phyloP scores from a whole-genome alignment of 1,140 invertebrate species.

The Belonocnema kinseyi region DNA sequence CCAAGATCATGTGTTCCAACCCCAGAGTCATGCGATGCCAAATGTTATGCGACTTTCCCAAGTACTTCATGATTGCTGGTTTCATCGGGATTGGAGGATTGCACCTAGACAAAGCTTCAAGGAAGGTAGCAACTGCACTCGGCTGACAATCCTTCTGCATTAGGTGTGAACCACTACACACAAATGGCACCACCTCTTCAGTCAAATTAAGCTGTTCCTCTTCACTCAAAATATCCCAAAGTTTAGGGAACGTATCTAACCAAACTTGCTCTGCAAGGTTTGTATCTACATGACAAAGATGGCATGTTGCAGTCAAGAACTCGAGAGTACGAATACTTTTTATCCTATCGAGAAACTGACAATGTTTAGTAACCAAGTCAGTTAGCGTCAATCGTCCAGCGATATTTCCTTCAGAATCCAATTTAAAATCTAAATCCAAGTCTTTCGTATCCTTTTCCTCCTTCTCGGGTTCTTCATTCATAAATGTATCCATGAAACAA shows the following conservation, averaged over 20 bases:
- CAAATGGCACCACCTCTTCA: constrained; percentile 92
- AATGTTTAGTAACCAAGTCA: constrained; percentile 84
- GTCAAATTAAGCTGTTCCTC: constrained; percentile 88
- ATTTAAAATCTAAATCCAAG: constrained; percentile 78
- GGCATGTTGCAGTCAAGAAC: constrained; percentile 87
- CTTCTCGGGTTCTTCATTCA: constrained; percentile 86
- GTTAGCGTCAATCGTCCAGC: constrained; percentile 75
- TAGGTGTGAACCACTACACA: constrained; percentile 94
- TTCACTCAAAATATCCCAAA: constrained; percentile 93
- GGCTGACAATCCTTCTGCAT: constrained; percentile 95
- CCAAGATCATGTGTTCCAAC: constrained; percentile 91
- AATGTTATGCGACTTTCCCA: constrained; percentile 95
- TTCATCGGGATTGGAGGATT: constrained; percentile 89
- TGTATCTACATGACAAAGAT: constrained; percentile 95
- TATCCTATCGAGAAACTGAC: constrained; percentile 88
- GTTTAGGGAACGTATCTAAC: constrained; percentile 90
- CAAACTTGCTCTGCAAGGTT: constrained; percentile 91
- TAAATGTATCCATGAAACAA: constrained; percentile 84
- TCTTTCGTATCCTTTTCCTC: constrained; percentile 78
- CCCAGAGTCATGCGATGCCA: constrained; percentile 95
- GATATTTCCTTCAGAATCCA: constrained; percentile 74
- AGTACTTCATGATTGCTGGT: constrained; percentile 89
- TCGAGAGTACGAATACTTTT: constrained; percentile 87
- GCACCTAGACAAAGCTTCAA: constrained; percentile 92
- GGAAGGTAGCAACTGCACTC: constrained; percentile 94